These are phyloP conservation scores for Ernsta delagoae DNA, from an alignment of 2,888 invertebrate species.

Conservation along the genomic window DNA sequence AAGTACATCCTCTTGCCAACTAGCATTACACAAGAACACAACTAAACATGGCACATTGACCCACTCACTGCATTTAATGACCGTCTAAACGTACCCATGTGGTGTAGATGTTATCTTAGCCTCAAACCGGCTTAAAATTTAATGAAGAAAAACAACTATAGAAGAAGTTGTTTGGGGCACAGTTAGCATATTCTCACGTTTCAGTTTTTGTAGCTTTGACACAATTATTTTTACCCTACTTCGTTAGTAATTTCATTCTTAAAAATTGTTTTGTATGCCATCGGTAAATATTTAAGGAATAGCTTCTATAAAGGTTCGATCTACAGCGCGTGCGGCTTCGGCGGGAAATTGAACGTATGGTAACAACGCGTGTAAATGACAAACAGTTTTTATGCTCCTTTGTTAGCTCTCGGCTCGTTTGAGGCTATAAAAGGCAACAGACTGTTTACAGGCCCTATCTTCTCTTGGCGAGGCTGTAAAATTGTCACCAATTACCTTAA, in stretches of 20 bases:
- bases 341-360: too few relatives aligned
- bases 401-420: slow-evolving; percentile 50
- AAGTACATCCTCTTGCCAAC: slow-evolving; percentile 27
- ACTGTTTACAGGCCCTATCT: slow-evolving; percentile 48
- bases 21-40: slow-evolving; percentile 46
- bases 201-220: slow-evolving; percentile 14
- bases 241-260: background rate
- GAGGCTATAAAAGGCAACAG: slow-evolving; percentile 49
- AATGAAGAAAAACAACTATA: slow-evolving; percentile 37
- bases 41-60: slow-evolving; percentile 50
- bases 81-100: slow-evolving; percentile 47
- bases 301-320: too few relatives aligned
- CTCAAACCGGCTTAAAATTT: slow-evolving; percentile 40
- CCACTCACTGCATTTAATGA: slow-evolving; percentile 47
- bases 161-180: slow-evolving; percentile 24
- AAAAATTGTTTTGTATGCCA: slow-evolving; percentile 18
- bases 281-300: too few relatives aligned
- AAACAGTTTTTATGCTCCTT: slow-evolving; percentile 45
- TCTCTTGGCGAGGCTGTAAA: slow-evolving; percentile 36
- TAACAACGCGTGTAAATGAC: slow-evolving; percentile 49
- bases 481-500: slow-evolving; percentile 46
- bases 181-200: slow-evolving; percentile 36
- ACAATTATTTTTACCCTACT: slow-evolving; percentile 15
- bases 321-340: too few relatives aligned
- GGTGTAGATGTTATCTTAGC: slow-evolving; percentile 41